Percentiles rank a stretch among this genome's conserved stretches.
These are phyloP conservation scores for Patiria miniata DNA, from an alignment of 35 echinoderm and acorn worm genomes.

Conservation along the genomic window DNA sequence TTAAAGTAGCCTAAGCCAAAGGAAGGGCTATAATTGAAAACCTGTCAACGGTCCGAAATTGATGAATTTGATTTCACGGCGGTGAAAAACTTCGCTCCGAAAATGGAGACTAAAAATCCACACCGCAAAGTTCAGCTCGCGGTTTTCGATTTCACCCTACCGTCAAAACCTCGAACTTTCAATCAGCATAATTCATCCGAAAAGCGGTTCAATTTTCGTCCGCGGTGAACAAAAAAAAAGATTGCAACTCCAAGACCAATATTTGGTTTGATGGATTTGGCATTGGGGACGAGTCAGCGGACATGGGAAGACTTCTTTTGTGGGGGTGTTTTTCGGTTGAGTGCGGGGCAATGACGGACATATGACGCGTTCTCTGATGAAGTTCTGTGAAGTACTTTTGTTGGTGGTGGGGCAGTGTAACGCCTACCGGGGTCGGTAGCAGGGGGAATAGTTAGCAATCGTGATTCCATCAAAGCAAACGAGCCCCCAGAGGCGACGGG, in stretches of 20 bases:
- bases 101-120: too few relatives aligned
- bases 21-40: too few relatives aligned
- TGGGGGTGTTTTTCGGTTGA: not conserved
- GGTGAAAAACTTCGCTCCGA: too few relatives aligned
- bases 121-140: too few relatives aligned
- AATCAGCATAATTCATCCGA: too few relatives aligned
- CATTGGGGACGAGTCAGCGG: not conserved
- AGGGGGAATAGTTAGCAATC: not conserved
- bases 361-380: not conserved
- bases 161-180: too few relatives aligned
- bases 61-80: conserved; percentile 10
- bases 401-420: not conserved
- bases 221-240: too few relatives aligned
- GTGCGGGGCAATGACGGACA: conserved; percentile 18
- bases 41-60: too few relatives aligned
- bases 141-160: too few relatives aligned
- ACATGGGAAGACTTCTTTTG: not conserved
- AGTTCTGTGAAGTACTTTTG: not conserved
- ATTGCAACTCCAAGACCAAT: not conserved
- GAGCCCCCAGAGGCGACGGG: not conserved
- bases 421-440: not conserved
- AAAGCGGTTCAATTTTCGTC: too few relatives aligned
- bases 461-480: conserved; percentile 7
- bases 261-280: conserved; percentile 6
- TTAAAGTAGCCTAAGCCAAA: too few relatives aligned